These are phyloP conservation scores for Stichopus chloronotus DNA, from an alignment of 35 echinoderm and acorn worm genomes.

Conservation along the genomic window DNA sequence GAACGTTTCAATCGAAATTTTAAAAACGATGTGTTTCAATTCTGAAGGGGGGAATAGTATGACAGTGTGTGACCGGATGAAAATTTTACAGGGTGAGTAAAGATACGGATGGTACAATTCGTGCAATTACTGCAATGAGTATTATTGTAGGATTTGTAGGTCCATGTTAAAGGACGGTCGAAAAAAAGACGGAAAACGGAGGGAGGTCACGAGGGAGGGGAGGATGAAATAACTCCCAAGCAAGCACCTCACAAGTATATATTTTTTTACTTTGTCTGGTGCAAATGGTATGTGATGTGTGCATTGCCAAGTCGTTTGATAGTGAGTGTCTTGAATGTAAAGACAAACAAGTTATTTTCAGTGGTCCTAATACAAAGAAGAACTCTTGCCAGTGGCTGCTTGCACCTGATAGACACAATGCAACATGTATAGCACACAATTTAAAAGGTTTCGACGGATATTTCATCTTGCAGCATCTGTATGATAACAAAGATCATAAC, in stretches of 20 bases:
- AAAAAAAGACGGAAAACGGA: not conserved
- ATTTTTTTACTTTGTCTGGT: constrained; percentile 72
- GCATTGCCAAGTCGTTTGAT: not conserved
- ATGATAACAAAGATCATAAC: constrained; percentile 18
- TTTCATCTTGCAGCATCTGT: constrained; percentile 55
- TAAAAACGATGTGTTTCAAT: constrained; percentile 31
- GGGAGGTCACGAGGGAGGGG: not conserved
- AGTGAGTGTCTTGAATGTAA: constrained; percentile 21
- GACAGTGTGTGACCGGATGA: constrained; percentile 33
- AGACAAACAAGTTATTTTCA: constrained; percentile 58
- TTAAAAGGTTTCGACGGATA: constrained; percentile 65
- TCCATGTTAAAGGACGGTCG: not conserved
- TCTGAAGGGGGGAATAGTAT: constrained; percentile 11
- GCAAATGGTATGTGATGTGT: constrained; percentile 50
- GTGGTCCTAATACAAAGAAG: constrained; percentile 14
- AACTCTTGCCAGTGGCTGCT: constrained; percentile 66
- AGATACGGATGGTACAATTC: not conserved
- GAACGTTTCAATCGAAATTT: constrained; percentile 50
- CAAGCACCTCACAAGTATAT: constrained; percentile 41
- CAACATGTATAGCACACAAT: constrained; percentile 71
- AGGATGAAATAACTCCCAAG: no score
- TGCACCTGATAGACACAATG: not conserved
- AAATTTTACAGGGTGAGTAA: constrained; percentile 2
- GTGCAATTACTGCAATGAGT: not conserved
- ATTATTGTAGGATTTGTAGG: not conserved